Conservation (phyloP, 2,113 vertebrate genomes). For the Xenopus laevis region DNA sequence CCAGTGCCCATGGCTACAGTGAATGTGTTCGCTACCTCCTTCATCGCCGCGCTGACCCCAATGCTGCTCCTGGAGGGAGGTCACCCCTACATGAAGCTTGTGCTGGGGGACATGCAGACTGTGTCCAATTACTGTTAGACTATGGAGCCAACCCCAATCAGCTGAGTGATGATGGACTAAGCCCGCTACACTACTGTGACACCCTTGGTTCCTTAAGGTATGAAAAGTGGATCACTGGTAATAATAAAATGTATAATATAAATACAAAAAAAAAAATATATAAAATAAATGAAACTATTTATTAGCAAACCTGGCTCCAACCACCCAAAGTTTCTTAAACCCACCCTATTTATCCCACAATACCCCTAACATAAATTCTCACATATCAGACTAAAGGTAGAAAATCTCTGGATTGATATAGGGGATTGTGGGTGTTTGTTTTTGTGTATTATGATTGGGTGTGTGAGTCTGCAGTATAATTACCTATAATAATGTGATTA, state of each 20-base stretch:
- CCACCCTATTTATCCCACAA: too few relatives aligned
- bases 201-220: slow-evolving; percentile 51
- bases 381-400: too few relatives aligned
- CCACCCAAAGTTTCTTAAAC: too few relatives aligned
- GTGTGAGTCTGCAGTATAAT: too few relatives aligned
- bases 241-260: too few relatives aligned
- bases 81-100: slow-evolving; percentile 70
- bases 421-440: too few relatives aligned
- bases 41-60: slow-evolving; percentile 50
- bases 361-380: too few relatives aligned
- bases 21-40: slow-evolving; percentile 67
- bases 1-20: slow-evolving; percentile 57
- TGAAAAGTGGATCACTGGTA: neutral
- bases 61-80: slow-evolving; percentile 58
- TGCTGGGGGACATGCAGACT: slow-evolving; percentile 51
- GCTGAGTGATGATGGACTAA: slow-evolving; percentile 52
- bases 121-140: slow-evolving; percentile 64
- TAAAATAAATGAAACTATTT: too few relatives aligned
- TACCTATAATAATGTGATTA: too few relatives aligned
- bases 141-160: slow-evolving; percentile 63
- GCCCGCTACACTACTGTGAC: slow-evolving; percentile 68
- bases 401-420: too few relatives aligned
- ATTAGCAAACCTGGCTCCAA: neutral
- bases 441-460: too few relatives aligned
- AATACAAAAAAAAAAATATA: too few relatives aligned